Evolutionary conservation across 2,888 invertebrate genomes (phyloP).

Genomic region (Amphiduros pacificus): DNA sequence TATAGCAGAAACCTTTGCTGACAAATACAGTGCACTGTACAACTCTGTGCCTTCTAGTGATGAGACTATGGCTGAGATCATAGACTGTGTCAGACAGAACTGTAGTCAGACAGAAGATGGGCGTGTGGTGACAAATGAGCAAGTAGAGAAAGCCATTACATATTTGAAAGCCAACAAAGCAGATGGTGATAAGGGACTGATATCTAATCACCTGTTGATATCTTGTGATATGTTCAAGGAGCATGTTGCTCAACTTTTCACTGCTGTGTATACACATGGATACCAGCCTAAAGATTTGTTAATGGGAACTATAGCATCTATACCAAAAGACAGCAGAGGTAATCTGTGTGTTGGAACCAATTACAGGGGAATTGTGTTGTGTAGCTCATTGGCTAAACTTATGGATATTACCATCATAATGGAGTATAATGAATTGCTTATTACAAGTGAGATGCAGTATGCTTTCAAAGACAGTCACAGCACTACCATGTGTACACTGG

Average conservation of each 20-base stretch:
- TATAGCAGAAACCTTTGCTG: background rate
- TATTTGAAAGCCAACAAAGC: background rate
- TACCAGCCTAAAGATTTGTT: background rate
- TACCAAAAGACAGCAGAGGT: background rate
- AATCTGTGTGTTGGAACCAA: background rate
- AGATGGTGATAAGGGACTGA: background rate
- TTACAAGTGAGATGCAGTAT: background rate
- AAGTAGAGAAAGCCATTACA: background rate
- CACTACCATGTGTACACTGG: background rate
- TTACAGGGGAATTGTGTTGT: background rate
- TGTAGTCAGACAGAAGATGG: no score
- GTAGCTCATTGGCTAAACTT: background rate
- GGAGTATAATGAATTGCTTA: background rate
- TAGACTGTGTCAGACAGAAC: background rate
- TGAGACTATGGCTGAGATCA: background rate
- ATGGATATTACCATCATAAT: background rate
- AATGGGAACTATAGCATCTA: background rate
- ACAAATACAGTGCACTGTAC: background rate
- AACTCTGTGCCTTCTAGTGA: background rate
- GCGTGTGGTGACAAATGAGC: background rate
- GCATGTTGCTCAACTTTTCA: background rate
- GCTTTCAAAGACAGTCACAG: background rate
- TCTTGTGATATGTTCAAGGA: background rate
- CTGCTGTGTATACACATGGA: conserved; percentile 1
- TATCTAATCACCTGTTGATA: conserved; percentile 1